Evolutionary conservation across 2,888 invertebrate genomes (phyloP).

Genomic region (Tetranychus truncatus): DNA sequence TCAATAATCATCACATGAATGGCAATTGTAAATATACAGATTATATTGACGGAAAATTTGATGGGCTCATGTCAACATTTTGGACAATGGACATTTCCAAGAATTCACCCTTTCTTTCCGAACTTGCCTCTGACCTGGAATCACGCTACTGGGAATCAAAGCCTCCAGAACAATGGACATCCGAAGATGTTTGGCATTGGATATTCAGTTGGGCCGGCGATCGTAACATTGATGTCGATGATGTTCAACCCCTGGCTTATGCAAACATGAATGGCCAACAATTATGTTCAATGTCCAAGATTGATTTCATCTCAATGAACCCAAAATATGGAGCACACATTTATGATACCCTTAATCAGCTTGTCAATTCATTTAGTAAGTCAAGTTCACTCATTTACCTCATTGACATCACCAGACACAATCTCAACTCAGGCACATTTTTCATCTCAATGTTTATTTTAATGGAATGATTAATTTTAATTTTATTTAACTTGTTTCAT

Average conservation of each 20-base stretch:
- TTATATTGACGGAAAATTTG: slow-evolving; percentile 14
- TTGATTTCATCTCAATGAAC: slow-evolving; percentile 25
- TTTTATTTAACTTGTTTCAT: too few relatives aligned
- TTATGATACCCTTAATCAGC: slow-evolving; percentile 23
- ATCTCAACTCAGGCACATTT: not conserved
- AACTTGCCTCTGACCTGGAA: slow-evolving; percentile 12
- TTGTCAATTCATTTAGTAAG: slow-evolving; percentile 22
- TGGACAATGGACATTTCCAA: slow-evolving; percentile 11
- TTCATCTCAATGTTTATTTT: too few relatives aligned
- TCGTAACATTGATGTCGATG: slow-evolving; percentile 23
- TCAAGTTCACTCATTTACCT: not conserved
- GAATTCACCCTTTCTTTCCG: slow-evolving; percentile 3
- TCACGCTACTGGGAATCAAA: slow-evolving; percentile 23
- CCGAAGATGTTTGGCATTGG: slow-evolving; percentile 26
- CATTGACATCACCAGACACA: too few relatives aligned
- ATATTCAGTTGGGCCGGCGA: slow-evolving; percentile 25
- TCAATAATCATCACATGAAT: not conserved
- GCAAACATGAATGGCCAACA: slow-evolving; percentile 24
- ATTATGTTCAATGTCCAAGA: slow-evolving; percentile 23
- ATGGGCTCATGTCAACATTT: slow-evolving; percentile 11
- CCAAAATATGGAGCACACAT: slow-evolving; percentile 24
- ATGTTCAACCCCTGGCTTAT: slow-evolving; percentile 25
- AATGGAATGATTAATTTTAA: too few relatives aligned
- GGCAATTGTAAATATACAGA: slow-evolving; percentile 6
- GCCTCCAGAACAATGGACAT: slow-evolving; percentile 26